Base-by-base conservation (phyloP, 1,140 invertebrate species). In the Pogonomyrmex californicus region DNA sequence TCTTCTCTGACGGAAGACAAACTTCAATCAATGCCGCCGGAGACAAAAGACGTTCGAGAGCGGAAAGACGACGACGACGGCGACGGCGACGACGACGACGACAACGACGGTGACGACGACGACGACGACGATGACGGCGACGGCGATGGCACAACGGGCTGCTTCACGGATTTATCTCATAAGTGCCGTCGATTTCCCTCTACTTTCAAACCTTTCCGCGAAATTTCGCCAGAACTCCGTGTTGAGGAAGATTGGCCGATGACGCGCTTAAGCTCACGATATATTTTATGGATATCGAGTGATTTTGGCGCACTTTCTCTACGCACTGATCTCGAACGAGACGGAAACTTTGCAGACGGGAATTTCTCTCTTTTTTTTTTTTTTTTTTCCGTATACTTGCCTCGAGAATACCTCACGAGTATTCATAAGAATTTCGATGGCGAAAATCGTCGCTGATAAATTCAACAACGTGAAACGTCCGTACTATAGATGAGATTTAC, bases 11-110 rank as follows among this genome's bases (percentile, higher is more conserved):
- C 89, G 89, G 86, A 90, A 90, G 88, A 87, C 89, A 89, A 89
- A 89, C 89, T 90, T 90, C 89, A 89, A 90, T 90, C 89, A 90
- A 89, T 90, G 88, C 88, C 89, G 86, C 4, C 73, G 89, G 86
- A 85, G 89, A 90, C 79, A 86, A 87, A 87, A 73, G 89, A 76
- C 88, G 54, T 68, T 58, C 65, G 71, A 51, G 63, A 62, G 36
- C 66, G 66, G 44, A 71, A 66, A 49, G 73, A 33, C 49, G 71
- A 87, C 82, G 70, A 47, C 66, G 68, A 62, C 65, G 66, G 17
- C 47, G 47, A 38, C 58, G 30, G 36, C 47, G 47, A n/a, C 75
- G 58, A 33, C 10, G 41, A 23, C 60, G 60, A 47, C 33, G 62
- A 41, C 23, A 51, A 44, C 76, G 23, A n/a, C 23, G 44, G 49